Percentiles rank a stretch among this genome's conserved stretches.
These are phyloP conservation scores for Sesia bembeciformis DNA, from an alignment of 2,888 invertebrate species.

Conservation along the genomic window DNA sequence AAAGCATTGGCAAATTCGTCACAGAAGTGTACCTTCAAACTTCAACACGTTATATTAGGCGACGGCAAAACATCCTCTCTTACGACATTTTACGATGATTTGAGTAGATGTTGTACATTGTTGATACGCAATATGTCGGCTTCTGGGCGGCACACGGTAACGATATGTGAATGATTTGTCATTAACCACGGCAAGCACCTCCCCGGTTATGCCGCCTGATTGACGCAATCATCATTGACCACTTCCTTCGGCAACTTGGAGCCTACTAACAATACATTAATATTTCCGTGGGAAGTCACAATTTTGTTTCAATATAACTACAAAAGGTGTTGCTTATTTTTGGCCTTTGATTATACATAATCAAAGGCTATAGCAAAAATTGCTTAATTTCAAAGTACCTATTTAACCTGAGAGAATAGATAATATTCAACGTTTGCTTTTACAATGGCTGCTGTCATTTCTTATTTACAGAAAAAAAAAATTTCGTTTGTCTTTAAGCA, in stretches of 20 bases:
- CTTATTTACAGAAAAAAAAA: too few relatives aligned
- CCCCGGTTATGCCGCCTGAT: conserved; percentile 14
- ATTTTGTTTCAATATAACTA: conserved; percentile 11
- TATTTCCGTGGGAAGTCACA: conserved; percentile 50
- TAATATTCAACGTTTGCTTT: too few relatives aligned
- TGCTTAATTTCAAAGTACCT: too few relatives aligned
- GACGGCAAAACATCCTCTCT: conserved; percentile 9
- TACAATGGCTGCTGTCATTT: too few relatives aligned
- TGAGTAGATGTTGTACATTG: conserved; percentile 3
- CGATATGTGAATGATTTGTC: conserved; percentile 34
- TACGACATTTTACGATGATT: conserved; percentile 2
- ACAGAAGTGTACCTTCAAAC: not conserved
- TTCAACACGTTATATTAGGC: too few relatives aligned
- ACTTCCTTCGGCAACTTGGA: conserved; percentile 39
- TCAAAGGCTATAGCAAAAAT: too few relatives aligned
- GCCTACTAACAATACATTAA: conserved; percentile 27
- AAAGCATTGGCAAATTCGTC: conserved; percentile 8
- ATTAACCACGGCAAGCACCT: conserved; percentile 42
- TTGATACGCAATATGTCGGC: conserved; percentile 8
- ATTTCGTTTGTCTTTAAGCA: too few relatives aligned
- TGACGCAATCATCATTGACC: conserved; percentile 42
- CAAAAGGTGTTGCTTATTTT: not conserved
- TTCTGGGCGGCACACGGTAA: conserved; percentile 8
- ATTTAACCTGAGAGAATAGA: too few relatives aligned
- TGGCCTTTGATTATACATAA: too few relatives aligned